Evolutionary conservation across 2,888 invertebrate genomes (phyloP).

Genomic region (Scotopteryx bipunctaria): DNA sequence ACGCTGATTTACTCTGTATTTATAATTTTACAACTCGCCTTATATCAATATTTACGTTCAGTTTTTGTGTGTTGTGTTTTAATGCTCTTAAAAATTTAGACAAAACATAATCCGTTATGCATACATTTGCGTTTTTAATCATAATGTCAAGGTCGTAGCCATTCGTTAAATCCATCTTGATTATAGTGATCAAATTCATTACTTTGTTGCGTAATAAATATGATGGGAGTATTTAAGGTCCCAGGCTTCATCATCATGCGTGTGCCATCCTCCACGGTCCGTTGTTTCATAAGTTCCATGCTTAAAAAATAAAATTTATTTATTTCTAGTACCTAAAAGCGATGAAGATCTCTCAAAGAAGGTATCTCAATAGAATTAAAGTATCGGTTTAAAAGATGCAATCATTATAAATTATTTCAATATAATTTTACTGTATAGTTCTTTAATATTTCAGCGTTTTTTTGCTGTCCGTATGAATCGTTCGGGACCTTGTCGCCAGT

Average conservation of each 20-base stretch:
- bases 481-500: constrained; percentile 75
- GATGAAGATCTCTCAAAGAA: no score
- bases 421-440: neutral
- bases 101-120: neutral
- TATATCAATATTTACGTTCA: constrained; percentile 8
- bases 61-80: neutral
- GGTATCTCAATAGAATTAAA: no score
- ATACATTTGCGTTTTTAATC: neutral
- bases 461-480: constrained; percentile 58
- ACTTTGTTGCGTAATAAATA: constrained; percentile 14
- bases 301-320: no score
- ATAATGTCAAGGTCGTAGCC: constrained; percentile 21
- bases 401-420: no score
- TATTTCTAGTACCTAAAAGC: no score
- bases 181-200: constrained; percentile 1
- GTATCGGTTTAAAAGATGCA: no score
- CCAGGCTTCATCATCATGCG: no score
- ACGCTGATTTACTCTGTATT: constrained; percentile 6
- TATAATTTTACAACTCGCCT: constrained; percentile 6
- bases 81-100: neutral
- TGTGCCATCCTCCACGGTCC: no score
- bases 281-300: no score
- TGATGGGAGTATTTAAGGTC: neutral
- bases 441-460: constrained; percentile 28
- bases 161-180: neutral